Evolutionary conservation across 92 coral and sea anemone species (phyloP).

Genomic region (Hydrozoanthus gracilis): DNA sequence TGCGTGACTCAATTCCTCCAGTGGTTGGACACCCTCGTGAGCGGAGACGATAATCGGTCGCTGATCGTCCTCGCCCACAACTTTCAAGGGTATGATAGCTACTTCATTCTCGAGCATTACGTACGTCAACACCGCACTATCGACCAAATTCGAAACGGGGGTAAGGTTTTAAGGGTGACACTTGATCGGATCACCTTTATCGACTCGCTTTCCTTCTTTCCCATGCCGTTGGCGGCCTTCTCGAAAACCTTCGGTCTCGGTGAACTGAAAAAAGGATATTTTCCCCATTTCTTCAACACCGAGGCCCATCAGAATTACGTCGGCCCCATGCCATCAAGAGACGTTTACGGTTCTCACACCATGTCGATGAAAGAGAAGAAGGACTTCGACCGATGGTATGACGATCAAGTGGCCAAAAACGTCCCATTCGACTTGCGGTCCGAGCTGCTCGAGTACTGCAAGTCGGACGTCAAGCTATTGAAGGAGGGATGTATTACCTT

Average conservation of each 20-base stretch:
- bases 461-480: background rate
- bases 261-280: background rate
- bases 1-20: background rate
- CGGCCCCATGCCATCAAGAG: background rate
- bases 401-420: background rate
- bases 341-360: background rate
- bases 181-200: background rate
- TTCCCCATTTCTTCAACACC: conserved; percentile 2
- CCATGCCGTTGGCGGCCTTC: background rate
- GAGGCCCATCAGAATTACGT: background rate
- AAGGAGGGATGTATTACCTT: background rate
- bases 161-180: background rate
- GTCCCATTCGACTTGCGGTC: background rate
- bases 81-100: background rate
- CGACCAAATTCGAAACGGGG: background rate
- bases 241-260: background rate
- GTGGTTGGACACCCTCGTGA: background rate
- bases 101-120: background rate
- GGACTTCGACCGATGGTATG: conserved; percentile 5
- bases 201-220: background rate
- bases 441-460: background rate
- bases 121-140: background rate
- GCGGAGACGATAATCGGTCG: background rate
- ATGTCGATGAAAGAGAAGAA: background rate
- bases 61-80: background rate